Conservation (phyloP, 2,797 vertebrate genomes). For the Epinephelus coioides region DNA sequence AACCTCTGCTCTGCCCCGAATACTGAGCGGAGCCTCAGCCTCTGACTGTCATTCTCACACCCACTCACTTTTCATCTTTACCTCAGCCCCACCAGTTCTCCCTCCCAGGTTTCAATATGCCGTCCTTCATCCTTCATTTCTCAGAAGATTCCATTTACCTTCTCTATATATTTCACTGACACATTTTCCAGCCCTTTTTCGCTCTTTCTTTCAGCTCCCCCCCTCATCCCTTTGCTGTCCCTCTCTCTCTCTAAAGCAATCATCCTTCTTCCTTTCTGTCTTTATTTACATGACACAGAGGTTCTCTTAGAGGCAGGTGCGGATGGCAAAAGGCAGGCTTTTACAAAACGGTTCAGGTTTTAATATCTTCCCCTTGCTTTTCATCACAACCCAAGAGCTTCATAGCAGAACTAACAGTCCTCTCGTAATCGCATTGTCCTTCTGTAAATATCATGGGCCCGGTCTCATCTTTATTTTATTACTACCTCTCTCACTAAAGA, state of each 20-base stretch:
- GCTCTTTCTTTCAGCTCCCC: conserved; percentile 38
- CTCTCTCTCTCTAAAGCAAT: conserved; percentile 77
- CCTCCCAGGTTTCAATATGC: conserved; percentile 66
- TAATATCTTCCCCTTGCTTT: conserved; percentile 83
- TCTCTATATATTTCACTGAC: conserved; percentile 74
- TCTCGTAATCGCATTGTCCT: conserved; percentile 78
- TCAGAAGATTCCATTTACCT: conserved; percentile 76
- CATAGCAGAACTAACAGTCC: conserved; percentile 82
- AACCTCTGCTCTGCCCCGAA: conserved; percentile 56
- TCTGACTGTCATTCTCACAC: conserved; percentile 61
- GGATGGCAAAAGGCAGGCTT: conserved; percentile 73
- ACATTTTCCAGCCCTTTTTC: conserved; percentile 64
- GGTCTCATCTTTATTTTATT: conserved; percentile 86
- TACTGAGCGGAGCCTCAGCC: conserved; percentile 59
- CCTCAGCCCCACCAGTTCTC: conserved; percentile 49
- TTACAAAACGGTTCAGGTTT: conserved; percentile 81
- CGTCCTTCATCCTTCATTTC: conserved; percentile 71
- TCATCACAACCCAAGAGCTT: conserved; percentile 75
- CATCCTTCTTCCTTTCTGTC: conserved; percentile 71
- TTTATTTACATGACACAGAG: conserved; percentile 83
- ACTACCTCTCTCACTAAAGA: conserved; percentile 76
- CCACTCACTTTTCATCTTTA: conserved; percentile 61
- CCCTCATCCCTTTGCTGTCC: conserved; percentile 45
- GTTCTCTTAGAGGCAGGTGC: conserved; percentile 69
- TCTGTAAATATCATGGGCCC: conserved; percentile 85